Evolutionary conservation across 2,797 vertebrate species (phyloP).

Genomic region (Masticophis lateralis): DNA sequence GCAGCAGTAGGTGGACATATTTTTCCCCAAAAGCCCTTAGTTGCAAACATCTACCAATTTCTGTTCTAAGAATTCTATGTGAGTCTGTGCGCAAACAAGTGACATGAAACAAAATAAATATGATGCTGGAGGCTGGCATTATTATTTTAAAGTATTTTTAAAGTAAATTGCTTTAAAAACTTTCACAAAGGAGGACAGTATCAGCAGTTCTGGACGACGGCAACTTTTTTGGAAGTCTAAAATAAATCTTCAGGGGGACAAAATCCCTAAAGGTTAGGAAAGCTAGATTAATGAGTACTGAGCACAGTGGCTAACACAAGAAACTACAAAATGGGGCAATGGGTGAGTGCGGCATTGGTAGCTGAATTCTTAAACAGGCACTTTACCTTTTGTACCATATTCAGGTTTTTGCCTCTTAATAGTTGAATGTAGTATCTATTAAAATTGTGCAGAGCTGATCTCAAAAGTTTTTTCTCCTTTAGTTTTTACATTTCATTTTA

Average conservation of each 20-base stretch:
- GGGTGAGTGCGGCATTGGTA: neutral
- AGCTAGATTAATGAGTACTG: neutral
- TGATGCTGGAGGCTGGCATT: neutral
- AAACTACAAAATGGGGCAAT: neutral
- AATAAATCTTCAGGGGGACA: neutral
- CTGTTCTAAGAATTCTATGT: neutral
- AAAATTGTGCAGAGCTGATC: neutral
- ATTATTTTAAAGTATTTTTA: neutral
- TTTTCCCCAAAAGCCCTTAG: neutral
- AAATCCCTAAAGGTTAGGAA: neutral
- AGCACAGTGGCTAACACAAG: neutral
- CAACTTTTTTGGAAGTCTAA: neutral
- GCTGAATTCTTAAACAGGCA: neutral
- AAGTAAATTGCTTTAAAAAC: neutral
- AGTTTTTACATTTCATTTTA: neutral
- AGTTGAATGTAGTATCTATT: neutral
- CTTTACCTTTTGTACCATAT: neutral
- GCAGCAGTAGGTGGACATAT: neutral
- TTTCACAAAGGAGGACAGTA: neutral
- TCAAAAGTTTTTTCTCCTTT: neutral
- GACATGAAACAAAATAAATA: neutral
- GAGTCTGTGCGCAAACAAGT: neutral
- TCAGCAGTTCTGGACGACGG: neutral
- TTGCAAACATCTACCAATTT: neutral
- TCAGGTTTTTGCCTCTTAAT: neutral